Conservation (phyloP, 2,113 vertebrate genomes). For the Apteryx owenii region DNA sequence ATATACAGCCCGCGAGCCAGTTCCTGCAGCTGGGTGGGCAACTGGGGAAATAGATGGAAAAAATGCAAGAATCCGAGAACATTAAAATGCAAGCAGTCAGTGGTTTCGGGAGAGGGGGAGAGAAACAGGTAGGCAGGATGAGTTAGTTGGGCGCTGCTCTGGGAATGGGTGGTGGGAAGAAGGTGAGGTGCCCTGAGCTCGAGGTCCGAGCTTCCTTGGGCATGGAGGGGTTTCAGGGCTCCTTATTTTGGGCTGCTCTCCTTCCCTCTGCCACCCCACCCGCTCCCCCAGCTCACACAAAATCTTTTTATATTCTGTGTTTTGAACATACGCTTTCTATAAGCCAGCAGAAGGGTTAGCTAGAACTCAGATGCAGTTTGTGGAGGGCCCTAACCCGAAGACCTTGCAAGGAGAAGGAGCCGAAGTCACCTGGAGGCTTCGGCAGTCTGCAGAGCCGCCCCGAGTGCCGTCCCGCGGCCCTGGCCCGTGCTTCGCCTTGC, state of each 20-base stretch:
- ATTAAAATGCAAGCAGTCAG: not conserved
- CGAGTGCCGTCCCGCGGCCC: rapidly evolving
- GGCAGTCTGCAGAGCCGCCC: not conserved
- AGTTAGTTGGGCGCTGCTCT: rapidly evolving
- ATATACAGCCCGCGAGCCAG: rapidly evolving
- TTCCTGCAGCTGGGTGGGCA: not conserved
- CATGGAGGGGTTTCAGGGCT: too few relatives aligned
- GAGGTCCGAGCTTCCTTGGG: too few relatives aligned
- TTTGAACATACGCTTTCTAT: not conserved
- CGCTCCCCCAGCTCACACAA: too few relatives aligned
- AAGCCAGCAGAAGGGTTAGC: not conserved
- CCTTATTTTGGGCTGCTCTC: too few relatives aligned
- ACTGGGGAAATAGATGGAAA: not conserved
- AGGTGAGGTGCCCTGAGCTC: too few relatives aligned
- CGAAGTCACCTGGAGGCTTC: not conserved
- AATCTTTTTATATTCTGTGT: not conserved
- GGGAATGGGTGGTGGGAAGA: not conserved
- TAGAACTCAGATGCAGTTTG: not conserved
- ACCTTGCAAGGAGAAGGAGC: not conserved
- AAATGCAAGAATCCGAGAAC: rapidly evolving
- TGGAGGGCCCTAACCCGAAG: not conserved
- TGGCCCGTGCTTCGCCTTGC: not conserved
- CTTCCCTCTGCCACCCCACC: too few relatives aligned
- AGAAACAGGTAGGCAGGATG: not conserved
- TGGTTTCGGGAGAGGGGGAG: not conserved